Conservation (phyloP, 2,797 vertebrate species). For the Poecile montanus region DNA sequence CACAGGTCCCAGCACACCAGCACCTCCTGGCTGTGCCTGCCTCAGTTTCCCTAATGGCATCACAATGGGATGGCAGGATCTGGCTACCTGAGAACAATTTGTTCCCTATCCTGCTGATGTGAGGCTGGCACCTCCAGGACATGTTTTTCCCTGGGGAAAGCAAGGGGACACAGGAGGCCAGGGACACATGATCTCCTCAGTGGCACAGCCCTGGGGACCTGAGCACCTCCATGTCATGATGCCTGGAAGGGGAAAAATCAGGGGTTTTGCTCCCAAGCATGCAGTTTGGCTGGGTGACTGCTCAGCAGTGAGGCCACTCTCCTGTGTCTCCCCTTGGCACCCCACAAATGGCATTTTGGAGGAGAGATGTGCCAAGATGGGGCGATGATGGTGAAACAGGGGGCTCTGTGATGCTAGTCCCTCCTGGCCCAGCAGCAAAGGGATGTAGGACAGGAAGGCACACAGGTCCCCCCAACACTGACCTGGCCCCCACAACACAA, state of each 20-base stretch:
- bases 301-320: not conserved
- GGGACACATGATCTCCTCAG: not conserved
- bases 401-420: not conserved
- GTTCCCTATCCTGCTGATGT: not conserved
- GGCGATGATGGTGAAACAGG: not conserved
- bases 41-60: not conserved
- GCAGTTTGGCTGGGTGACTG: not conserved
- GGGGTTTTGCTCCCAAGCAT: not conserved
- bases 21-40: fast-evolving
- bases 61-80: fast-evolving
- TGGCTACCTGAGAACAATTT: fast-evolving
- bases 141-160: not conserved
- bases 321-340: not conserved
- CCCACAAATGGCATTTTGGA: not conserved
- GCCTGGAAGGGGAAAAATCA: not conserved
- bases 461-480: fast-evolving
- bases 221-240: not conserved
- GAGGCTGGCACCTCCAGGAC: not conserved
- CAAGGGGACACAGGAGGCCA: fast-evolving
- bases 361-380: not conserved
- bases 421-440: not conserved
- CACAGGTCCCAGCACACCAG: not conserved
- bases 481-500: not conserved
- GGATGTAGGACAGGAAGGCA: not conserved
- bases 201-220: fast-evolving